Evolutionary conservation across 2,888 invertebrate genomes (phyloP), one percentile per base, ranked within the genome.

Genomic region (Agonopterix arenella): DNA sequence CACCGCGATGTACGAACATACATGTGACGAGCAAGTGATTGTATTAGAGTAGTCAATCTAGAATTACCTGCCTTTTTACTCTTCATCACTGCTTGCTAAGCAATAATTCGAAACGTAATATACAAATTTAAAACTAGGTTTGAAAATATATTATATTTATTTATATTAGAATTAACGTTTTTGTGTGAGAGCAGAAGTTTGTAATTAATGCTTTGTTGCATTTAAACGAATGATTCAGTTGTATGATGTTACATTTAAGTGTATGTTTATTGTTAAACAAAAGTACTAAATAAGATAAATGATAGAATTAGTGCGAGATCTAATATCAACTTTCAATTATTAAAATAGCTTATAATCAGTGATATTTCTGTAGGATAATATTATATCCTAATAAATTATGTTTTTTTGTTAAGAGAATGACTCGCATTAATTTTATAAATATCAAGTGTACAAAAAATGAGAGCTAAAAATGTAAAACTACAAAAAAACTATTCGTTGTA

Each of bases 121-220:
- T 28, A 28, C 28, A 28, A 28, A 28, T 28, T 28, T 5, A 28
- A 5, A 28, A 28, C 28, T 5, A 28, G 28, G 2, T 28, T 28
- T 28, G 28, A 7, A 28, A 28, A 28, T 28, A 28, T 28, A 18
- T 18, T 18, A 18, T 18, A 28, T 28, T 13, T 13, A 5, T 28
- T 28, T 28, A 28, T 28, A 28, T 28, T 28, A 28, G 28, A 28
- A 5, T 28, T 5, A 28, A 28, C 28, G 28, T 28, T 28, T 28
- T 28, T 28, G 28, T 28, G 7, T 28, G 28, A 28, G 28, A 28
- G 28, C 28, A 5, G 28, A 28, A 28, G 28, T 28, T 28, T 28
- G 28, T 5, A 28, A 28, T n/a, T 11, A 46, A 69, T 69, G 66
- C 62, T 50, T 49, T 49, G 54, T 36, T 53, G 68, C 69, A 67